These are phyloP conservation scores for Erebia ligea DNA, from an alignment of 2,888 invertebrate genomes.

Conservation along the genomic window DNA sequence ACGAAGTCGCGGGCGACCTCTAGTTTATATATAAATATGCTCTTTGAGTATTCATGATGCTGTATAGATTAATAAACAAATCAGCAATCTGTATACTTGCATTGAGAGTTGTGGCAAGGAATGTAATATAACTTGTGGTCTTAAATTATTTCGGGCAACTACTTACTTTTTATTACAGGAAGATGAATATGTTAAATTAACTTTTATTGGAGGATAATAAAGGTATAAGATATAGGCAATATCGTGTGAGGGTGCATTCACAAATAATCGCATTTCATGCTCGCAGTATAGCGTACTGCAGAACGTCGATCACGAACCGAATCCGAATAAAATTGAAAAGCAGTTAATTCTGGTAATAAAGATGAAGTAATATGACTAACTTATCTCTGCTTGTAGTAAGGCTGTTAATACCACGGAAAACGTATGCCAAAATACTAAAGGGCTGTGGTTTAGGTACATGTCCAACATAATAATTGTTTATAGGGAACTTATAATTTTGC, in stretches of 20 bases:
- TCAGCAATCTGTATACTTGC: constrained; percentile 7
- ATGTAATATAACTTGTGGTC: constrained; percentile 7
- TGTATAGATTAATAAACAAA: constrained; percentile 14
- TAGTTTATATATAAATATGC: too few species aligned
- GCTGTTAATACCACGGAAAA: too few species aligned
- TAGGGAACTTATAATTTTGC: too few species aligned
- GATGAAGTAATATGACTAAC: too few species aligned
- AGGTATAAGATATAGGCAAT: constrained; percentile 7
- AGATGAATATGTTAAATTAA: constrained; percentile 16
- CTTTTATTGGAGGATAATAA: constrained; percentile 18
- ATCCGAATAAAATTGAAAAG: too few species aligned
- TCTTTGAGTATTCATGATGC: constrained; percentile 5
- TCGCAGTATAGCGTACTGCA: not conserved
- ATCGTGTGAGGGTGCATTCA: not conserved
- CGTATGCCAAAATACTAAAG: too few species aligned
- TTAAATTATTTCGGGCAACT: constrained; percentile 3
- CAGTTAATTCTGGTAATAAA: too few species aligned
- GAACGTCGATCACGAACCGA: not conserved
- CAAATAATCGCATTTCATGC: not conserved
- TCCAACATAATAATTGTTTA: too few species aligned
- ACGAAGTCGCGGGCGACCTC: too few species aligned
- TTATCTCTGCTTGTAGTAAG: too few species aligned
- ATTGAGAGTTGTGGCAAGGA: not conserved
- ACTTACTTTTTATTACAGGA: constrained; percentile 23
- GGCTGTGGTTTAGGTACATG: too few species aligned